Base-by-base conservation (phyloP, 2,113 vertebrate genomes). In the Melanerpes aurifrons region DNA sequence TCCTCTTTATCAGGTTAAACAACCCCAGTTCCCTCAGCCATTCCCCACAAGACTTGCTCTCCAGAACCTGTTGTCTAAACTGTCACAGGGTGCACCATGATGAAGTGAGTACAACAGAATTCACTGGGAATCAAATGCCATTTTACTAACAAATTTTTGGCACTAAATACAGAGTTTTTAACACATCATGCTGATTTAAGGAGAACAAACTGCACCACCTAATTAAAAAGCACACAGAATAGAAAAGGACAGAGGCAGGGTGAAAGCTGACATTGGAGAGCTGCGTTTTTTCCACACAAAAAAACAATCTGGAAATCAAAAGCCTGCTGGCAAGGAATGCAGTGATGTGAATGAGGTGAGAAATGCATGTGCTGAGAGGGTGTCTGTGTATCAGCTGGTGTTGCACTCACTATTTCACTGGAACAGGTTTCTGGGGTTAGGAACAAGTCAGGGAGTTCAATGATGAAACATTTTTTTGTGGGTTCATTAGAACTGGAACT, bases 261-360 rank as follows among this genome's bases (percentile, higher is more conserved):
- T 84, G 91, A 95, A 93, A 63, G 35, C 75, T 83, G 83, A 90
- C 63, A 81, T 54, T 11, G 59, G 40, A 94, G 82, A 91, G 25
- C 73, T 80, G 81, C 83, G 86, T 86, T 94, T 87, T 96, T 96
- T 56, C 43, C 93, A 72, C 47, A 93, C 84, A 91, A 91, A 70
- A 91, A 67, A 40, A 40, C 40, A 40, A 40, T 64, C 62, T 89
- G 86, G 87, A 95, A 91, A 90, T 89, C 82, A 86, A 92, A 82
- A 92, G 61, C 61, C 48, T 90, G 68, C 66, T 93, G 82, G 85
- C 66, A 92, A 82, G 59, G 40, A 31, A 82, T 22, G 59, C 61
- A 40, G 29, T 47, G 47, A 83, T 87, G 74, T 43, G 86, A 87
- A 87, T 61, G 63, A 94, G 70, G 87, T 94, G 91, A 90, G 71